phyloP scores from a whole-genome alignment of 2,113 vertebrate genomes.

The Perognathus longimembris region DNA sequence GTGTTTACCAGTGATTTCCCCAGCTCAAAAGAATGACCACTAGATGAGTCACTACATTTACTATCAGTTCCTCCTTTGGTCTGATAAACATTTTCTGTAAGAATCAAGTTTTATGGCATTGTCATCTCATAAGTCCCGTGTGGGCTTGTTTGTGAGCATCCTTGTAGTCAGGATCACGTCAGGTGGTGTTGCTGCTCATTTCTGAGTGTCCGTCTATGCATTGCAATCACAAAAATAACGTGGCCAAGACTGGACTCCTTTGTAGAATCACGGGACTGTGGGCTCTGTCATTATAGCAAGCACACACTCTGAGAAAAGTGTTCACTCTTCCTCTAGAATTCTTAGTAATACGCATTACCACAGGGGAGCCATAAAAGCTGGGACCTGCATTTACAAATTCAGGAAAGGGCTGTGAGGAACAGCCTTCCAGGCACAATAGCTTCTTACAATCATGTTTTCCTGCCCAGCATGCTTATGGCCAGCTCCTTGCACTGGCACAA shows the following conservation, averaged over 20 bases:
- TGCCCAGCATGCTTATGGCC: too few relatives aligned
- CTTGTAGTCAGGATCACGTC: neutral
- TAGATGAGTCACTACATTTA: neutral
- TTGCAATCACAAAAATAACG: neutral
- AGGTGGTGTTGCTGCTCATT: too few relatives aligned
- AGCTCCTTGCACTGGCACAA: accelerated
- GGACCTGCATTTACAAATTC: neutral
- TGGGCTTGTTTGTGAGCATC: neutral
- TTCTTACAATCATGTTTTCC: neutral
- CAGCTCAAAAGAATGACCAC: neutral
- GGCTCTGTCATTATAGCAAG: neutral
- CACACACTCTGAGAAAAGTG: neutral
- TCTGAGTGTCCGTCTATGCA: neutral
- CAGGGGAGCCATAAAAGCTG: neutral
- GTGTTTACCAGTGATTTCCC: neutral
- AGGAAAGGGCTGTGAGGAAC: neutral
- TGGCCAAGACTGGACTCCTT: neutral
- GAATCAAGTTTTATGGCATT: neutral
- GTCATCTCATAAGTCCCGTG: neutral
- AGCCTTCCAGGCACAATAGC: neutral
- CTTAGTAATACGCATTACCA: neutral
- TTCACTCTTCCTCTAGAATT: neutral
- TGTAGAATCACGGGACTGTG: neutral
- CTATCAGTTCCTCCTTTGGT: neutral
- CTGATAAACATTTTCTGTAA: neutral